Evolutionary conservation across 2,888 invertebrate genomes (phyloP), one percentile per base, ranked within the genome.

Genomic region (Coenonympha arcania): DNA sequence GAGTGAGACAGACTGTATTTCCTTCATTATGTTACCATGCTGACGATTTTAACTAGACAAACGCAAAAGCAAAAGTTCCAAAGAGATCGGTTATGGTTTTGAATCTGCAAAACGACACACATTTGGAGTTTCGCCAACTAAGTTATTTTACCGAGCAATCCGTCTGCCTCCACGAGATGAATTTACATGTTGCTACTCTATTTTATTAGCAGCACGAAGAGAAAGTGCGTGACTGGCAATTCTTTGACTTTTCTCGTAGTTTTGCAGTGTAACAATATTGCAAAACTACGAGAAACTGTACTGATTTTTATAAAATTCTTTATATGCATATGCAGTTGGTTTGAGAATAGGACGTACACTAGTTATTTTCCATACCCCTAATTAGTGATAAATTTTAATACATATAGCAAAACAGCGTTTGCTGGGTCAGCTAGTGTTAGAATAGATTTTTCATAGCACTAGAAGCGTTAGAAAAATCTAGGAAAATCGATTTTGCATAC

Each of bases 61-160:
- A 19, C 8, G 2, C 19, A 19, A 18, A 6, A 28, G 6, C 18
- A 26, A 40, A 26, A 36, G n/a, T 18, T 18, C n/a, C 56, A 51
- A 54, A 60, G 56, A 55, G 57, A 55, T 36, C 55, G 52, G 63
- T 63, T 66, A 68, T 65, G 68, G 70, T 76, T 68, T 73, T 69
- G 71, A 73, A 73, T 69, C 64, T 70, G 67, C 61, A 60, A 59
- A 63, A 46, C 48, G 16, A 16, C 44, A 44, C 56, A 58, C 59
- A 62, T 71, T 74, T 80, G 78, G 77, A 52, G 36, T 26, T 6
- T 18, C 26, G 75, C 79, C 80, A 80, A 79, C 66, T 71, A 61
- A 69, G 69, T 71, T 72, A 75, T 71, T 71, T 64, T 59, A 63
- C 60, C 57, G 60, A 69, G 69, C 68, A 64, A 63, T 69, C 68